phyloP scores from a whole-genome alignment of 2,113 vertebrate genomes.

The Leiothrix lutea region DNA sequence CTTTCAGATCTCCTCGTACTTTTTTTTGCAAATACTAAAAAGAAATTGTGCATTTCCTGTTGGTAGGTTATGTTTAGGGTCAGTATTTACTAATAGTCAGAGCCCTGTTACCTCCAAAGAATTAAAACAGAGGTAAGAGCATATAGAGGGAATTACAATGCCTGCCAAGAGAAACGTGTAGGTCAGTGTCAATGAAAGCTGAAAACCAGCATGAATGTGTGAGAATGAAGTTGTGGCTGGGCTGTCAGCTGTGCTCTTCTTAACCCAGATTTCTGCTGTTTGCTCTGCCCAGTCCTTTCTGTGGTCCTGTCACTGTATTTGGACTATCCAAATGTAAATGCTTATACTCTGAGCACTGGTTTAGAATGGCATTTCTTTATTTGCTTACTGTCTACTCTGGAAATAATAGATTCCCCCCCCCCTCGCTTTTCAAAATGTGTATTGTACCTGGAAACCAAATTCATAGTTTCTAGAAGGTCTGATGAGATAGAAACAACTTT shows the following conservation, averaged over 20 bases:
- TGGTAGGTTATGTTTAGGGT: not conserved
- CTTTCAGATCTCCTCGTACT: not conserved
- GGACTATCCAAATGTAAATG: not conserved
- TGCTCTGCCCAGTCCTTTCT: not conserved
- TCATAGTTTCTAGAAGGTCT: not conserved
- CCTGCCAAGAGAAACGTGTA: not conserved
- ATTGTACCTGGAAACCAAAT: not conserved
- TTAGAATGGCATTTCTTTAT: not conserved
- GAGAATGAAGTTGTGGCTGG: not conserved
- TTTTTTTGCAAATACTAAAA: not conserved
- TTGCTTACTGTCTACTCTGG: not conserved
- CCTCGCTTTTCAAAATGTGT: not conserved
- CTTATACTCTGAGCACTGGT: not conserved
- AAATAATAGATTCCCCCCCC: not conserved
- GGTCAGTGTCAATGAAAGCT: not conserved
- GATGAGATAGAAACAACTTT: not conserved
- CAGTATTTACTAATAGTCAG: not conserved
- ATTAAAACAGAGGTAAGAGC: not conserved
- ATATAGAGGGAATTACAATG: not conserved
- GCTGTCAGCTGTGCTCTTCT: not conserved
- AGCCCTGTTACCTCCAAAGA: not conserved
- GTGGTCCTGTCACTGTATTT: not conserved
- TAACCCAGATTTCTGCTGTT: not conserved
- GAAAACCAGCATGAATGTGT: not conserved
- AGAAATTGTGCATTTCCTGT: fast-evolving